Evolutionary conservation across 2,113 vertebrate species (phyloP), one percentile per base, ranked within the genome.

Genomic region (Mohoua ochrocephala): DNA sequence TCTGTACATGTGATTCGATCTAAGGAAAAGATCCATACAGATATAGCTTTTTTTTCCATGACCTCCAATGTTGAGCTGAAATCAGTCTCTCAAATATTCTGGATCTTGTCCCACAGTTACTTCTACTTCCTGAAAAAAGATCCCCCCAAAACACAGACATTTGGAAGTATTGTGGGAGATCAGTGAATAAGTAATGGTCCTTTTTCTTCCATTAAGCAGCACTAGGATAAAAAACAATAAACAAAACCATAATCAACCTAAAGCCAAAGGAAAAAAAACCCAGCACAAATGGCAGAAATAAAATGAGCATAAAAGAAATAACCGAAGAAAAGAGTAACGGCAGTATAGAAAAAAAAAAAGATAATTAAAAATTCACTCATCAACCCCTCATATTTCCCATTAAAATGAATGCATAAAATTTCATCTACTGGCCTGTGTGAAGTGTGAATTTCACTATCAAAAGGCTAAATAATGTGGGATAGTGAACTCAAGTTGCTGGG

Each of bases 311-410:
- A 39, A 56, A 89, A 86, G 4, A 83, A 87, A 57, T 37, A 65
- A 52, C 7, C 67, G 39, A 84, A 91, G 23, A 87, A 77, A 39
- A 61, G 7, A 9, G 24, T 22, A 70, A 61, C 4, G 5, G 3
- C 7, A 56, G 8, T 61, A 37, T 1, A 64, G 23, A 13, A 85
- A 74, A 57, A 53, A 53, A 67, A 87, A 60, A 45, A 57, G 4
- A 1, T 1, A 9, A 67, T 35, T 47, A 31, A 90, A 93, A 82
- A 56, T 24, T 15, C 15, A 53, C 10, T 59, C 64, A 41, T 7
- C 10, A 70, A 45, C 4, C 0, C 5, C 3, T 1, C 2, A 0
- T 61, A 65, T 41, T 83, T 91, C 3, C 3, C 7, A 1, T 57
- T 56, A 76, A 56, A 49, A 77, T 26, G 5, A 79, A 56, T 27